Percentiles rank a stretch among this genome's conserved stretches.
These are phyloP conservation scores for Noctua comes DNA, from an alignment of 2,888 invertebrate species.

Conservation along the genomic window DNA sequence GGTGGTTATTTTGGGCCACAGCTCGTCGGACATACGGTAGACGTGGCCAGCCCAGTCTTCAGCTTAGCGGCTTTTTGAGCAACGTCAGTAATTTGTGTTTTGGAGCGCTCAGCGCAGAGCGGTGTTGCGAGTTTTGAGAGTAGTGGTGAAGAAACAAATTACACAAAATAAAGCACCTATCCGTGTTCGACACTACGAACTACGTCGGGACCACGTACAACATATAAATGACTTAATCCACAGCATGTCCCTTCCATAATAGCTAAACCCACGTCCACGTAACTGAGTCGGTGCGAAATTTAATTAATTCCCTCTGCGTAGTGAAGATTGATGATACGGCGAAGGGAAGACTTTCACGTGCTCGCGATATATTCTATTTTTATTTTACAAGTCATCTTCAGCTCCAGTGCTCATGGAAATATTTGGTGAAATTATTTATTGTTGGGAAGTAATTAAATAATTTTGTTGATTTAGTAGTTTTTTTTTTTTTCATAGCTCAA, in stretches of 20 bases:
- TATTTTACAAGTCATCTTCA: constrained; percentile 52
- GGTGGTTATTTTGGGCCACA: too few species aligned
- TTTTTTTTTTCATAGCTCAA: too few species aligned
- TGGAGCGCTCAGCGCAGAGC: too few species aligned
- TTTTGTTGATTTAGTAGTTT: constrained; percentile 17
- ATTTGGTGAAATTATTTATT: constrained; percentile 52
- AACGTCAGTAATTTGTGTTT: too few species aligned
- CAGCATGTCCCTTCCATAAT: constrained; percentile 45
- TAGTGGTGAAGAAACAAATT: not conserved
- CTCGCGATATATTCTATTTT: constrained; percentile 69
- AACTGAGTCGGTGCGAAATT: constrained; percentile 75
- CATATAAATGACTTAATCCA: constrained; percentile 20
- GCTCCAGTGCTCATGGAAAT: not conserved
- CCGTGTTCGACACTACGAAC: not conserved
- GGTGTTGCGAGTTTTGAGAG: not conserved
- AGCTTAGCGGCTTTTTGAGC: too few species aligned
- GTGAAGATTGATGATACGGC: constrained; percentile 74
- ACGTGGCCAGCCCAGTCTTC: too few species aligned
- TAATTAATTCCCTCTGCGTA: constrained; percentile 76
- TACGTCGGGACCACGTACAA: not conserved
- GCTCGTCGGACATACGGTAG: too few species aligned
- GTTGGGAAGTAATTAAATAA: constrained; percentile 12
- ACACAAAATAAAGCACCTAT: not conserved
- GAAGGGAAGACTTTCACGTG: constrained; percentile 70
- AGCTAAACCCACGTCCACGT: constrained; percentile 55